Conservation (phyloP, 2,888 invertebrate species). For the Dasypolia templi region DNA sequence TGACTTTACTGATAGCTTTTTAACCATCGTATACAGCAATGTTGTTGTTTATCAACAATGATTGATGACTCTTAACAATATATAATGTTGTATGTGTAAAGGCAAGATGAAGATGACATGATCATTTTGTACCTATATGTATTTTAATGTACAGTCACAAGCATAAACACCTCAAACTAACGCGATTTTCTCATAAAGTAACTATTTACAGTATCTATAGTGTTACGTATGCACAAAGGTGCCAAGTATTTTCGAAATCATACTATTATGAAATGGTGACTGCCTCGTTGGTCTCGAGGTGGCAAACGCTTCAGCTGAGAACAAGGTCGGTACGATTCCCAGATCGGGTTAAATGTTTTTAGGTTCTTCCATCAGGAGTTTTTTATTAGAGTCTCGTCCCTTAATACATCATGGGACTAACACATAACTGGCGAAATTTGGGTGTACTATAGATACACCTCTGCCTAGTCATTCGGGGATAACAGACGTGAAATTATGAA, state of each 20-base stretch:
- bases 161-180: neutral
- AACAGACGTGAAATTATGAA: neutral
- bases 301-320: neutral
- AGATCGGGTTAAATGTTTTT: neutral
- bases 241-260: neutral
- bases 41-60: conserved; percentile 40
- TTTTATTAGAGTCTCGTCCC: neutral
- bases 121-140: conserved; percentile 6
- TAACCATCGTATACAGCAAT: conserved; percentile 29
- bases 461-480: neutral
- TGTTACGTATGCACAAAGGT: neutral
- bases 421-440: neutral
- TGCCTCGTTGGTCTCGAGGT: neutral
- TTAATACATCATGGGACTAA: neutral
- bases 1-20: conserved; percentile 52
- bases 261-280: neutral
- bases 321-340: neutral
- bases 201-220: neutral
- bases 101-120: conserved; percentile 46
- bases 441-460: neutral
- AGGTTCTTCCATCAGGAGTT: neutral
- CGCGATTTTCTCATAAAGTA: neutral
- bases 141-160: neutral
- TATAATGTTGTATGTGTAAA: conserved; percentile 29
- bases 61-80: conserved; percentile 33